Conservation (phyloP, 2,797 vertebrate species). For the Gephyroberyx darwinii region DNA sequence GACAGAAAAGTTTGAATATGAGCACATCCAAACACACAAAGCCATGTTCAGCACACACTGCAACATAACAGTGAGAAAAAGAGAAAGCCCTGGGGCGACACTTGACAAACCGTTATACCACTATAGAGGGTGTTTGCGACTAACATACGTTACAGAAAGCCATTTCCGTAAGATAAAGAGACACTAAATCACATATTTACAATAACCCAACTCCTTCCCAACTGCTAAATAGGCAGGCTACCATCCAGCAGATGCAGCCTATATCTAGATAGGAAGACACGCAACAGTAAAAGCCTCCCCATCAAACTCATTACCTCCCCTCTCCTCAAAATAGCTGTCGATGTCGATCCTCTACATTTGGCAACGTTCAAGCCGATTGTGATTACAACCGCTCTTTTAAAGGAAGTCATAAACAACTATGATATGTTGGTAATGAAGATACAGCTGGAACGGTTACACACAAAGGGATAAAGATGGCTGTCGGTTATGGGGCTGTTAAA, state of each 20-base stretch:
- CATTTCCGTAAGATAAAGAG: neutral
- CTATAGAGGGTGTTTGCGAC: neutral
- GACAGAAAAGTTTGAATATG: neutral
- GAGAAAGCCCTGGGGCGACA: neutral
- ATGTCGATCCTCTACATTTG: constrained; percentile 9
- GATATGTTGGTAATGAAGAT: constrained; percentile 21
- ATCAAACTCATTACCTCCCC: constrained; percentile 20
- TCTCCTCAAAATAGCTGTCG: constrained; percentile 19
- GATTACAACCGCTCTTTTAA: constrained; percentile 30
- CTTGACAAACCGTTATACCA: neutral
- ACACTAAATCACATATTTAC: too few relatives aligned
- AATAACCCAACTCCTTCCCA: neutral
- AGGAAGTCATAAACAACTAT: constrained; percentile 26
- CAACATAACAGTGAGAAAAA: neutral
- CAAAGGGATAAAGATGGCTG: neutral
- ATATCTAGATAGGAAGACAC: neutral
- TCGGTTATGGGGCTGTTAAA: constrained; percentile 8
- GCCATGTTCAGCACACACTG: neutral
- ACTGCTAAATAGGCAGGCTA: constrained; percentile 2
- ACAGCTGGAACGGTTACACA: constrained; percentile 16
- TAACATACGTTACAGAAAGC: neutral
- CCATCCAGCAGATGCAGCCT: neutral
- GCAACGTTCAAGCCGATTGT: constrained; percentile 6
- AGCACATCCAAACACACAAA: constrained; percentile 2
- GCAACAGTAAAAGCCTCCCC: neutral